Conservation (phyloP, 2,888 invertebrate species). For the Galerucella calmariensis region DNA sequence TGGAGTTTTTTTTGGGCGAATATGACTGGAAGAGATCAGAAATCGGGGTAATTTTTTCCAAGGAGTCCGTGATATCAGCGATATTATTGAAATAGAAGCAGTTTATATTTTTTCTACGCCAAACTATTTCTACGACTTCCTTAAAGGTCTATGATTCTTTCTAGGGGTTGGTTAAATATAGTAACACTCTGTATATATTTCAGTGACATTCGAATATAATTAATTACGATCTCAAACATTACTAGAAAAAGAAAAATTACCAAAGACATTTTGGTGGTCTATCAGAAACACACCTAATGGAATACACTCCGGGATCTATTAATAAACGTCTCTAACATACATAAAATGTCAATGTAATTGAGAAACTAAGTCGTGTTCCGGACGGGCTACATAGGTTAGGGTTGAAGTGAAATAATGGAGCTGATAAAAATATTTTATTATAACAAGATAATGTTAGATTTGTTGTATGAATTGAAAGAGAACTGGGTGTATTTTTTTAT, state of each 20-base stretch:
- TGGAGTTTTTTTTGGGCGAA: too few species aligned
- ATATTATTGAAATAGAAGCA: too few species aligned
- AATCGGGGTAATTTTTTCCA: too few species aligned
- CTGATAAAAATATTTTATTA: conserved; percentile 20
- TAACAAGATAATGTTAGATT: not conserved
- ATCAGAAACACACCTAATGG: conserved; percentile 51
- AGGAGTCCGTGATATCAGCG: too few species aligned
- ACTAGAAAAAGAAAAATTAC: conserved; percentile 47
- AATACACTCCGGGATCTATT: conserved; percentile 48
- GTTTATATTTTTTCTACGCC: too few species aligned
- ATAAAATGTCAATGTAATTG: conserved; percentile 43
- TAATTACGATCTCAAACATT: conserved; percentile 39
- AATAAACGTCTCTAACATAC: conserved; percentile 49
- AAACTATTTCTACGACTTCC: too few species aligned
- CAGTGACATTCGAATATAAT: conserved; percentile 24
- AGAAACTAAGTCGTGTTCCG: conserved; percentile 41
- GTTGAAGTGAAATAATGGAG: conserved; percentile 22
- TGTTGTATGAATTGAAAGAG: not conserved
- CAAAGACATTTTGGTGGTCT: conserved; percentile 45
- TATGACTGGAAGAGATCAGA: too few species aligned
- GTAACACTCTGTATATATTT: not conserved
- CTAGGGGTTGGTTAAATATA: too few species aligned
- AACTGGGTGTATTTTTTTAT: not conserved
- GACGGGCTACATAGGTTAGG: conserved; percentile 35
- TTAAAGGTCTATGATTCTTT: too few species aligned